Evolutionary conservation across 2,113 vertebrate genomes (phyloP).

Genomic region (Ictalurus furcatus): DNA sequence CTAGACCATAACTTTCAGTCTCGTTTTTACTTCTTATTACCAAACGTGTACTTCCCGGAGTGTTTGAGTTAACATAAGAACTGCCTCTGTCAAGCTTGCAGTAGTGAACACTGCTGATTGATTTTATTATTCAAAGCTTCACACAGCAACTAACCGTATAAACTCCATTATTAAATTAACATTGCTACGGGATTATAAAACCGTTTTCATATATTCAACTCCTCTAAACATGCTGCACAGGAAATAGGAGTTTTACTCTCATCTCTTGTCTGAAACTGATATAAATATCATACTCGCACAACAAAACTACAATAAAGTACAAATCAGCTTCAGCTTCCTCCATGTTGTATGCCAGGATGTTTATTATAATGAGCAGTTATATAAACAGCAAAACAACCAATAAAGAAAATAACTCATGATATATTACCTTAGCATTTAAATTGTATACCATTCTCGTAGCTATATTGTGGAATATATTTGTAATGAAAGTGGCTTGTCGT

Average conservation of each 20-base stretch:
- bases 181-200: background rate
- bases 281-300: background rate
- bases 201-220: background rate
- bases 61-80: background rate
- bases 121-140: background rate
- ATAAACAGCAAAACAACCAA: background rate
- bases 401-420: background rate
- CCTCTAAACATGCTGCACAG: background rate
- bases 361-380: background rate
- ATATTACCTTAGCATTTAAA: too few species aligned
- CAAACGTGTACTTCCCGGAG: background rate
- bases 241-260: background rate
- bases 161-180: background rate
- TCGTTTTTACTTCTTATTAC: background rate
- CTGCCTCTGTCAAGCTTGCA: background rate
- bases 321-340: background rate
- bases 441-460: too few species aligned
- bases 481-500: background rate
- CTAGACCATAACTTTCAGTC: background rate
- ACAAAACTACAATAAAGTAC: background rate
- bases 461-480: background rate
- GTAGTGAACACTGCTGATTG: background rate
- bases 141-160: background rate
- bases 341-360: background rate
- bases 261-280: too few species aligned